phyloP scores from a whole-genome alignment of 92 coral and sea anemone genomes.

The Paragorgia papillata region DNA sequence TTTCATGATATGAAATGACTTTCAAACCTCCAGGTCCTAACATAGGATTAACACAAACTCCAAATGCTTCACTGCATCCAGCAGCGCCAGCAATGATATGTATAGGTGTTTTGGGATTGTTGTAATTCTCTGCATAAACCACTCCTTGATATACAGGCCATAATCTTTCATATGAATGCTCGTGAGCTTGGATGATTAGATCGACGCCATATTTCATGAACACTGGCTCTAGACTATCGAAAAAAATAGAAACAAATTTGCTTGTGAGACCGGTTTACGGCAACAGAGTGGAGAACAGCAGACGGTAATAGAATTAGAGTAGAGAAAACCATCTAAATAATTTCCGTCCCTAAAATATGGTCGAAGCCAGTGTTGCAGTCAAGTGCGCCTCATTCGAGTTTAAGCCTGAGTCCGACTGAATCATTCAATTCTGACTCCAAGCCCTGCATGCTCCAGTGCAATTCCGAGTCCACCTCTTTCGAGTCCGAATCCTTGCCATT shows the following conservation, averaged over 20 bases:
- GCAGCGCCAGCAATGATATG: slow-evolving; percentile 81
- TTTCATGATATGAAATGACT: background rate
- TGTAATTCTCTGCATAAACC: slow-evolving; percentile 67
- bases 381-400: too few relatives aligned
- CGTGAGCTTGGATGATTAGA: slow-evolving; percentile 72
- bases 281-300: too few relatives aligned
- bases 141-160: slow-evolving; percentile 78
- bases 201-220: slow-evolving; percentile 83
- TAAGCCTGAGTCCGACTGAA: too few relatives aligned
- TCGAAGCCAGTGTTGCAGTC: too few relatives aligned
- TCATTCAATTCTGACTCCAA: too few relatives aligned
- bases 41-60: slow-evolving; percentile 79
- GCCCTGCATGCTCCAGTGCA: too few relatives aligned
- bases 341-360: too few relatives aligned
- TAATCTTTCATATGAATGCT: slow-evolving; percentile 81
- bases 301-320: too few relatives aligned
- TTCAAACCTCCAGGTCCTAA: slow-evolving; percentile 72
- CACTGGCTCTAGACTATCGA: slow-evolving; percentile 66
- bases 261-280: too few relatives aligned
- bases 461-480: too few relatives aligned
- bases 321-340: too few relatives aligned
- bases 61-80: slow-evolving; percentile 73
- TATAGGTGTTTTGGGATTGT: slow-evolving; percentile 73
- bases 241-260: background rate
- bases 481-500: too few relatives aligned